Conservation (phyloP, 2,888 invertebrate species). For the Dasypolia templi region DNA sequence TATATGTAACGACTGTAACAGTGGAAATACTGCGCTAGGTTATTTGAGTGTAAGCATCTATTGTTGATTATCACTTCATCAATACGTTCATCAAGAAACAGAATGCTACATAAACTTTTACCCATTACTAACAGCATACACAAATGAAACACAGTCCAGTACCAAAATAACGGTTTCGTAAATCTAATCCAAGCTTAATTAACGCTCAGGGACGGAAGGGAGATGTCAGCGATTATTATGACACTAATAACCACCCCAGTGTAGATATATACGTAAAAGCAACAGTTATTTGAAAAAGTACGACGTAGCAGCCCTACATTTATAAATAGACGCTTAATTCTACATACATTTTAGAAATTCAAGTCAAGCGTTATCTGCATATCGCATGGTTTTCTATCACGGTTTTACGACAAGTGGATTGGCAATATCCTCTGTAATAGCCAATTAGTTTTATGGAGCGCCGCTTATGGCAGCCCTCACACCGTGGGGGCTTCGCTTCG, state of each 20-base stretch:
- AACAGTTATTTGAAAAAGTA: constrained; percentile 13
- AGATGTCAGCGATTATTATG: constrained; percentile 22
- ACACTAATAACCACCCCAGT: background rate
- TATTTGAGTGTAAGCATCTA: background rate
- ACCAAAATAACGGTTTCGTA: constrained; percentile 12
- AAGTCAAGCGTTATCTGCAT: constrained; percentile 64
- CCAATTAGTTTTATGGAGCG: constrained; percentile 77
- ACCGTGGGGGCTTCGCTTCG: constrained; percentile 65
- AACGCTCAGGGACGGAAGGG: constrained; percentile 1
- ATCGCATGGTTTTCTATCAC: constrained; percentile 71
- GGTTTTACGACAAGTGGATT: constrained; percentile 72
- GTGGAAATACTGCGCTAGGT: background rate
- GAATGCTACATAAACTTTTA: background rate
- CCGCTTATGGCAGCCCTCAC: constrained; percentile 67
- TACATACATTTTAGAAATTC: constrained; percentile 56
- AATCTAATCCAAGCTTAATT: constrained; percentile 29
- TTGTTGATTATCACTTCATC: background rate
- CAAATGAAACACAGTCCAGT: background rate
- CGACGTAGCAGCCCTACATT: constrained; percentile 37
- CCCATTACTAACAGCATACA: background rate
- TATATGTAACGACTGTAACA: background rate
- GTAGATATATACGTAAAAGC: constrained; percentile 1
- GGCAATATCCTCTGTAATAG: constrained; percentile 72
- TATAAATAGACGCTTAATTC: constrained; percentile 41
- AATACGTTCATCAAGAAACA: background rate